A percentile compares a stretch with the other conserved stretches of the same genome.
Evolutionary conservation across 2,888 invertebrate species (phyloP).

Genomic region (Ferdinandea cuprea): DNA sequence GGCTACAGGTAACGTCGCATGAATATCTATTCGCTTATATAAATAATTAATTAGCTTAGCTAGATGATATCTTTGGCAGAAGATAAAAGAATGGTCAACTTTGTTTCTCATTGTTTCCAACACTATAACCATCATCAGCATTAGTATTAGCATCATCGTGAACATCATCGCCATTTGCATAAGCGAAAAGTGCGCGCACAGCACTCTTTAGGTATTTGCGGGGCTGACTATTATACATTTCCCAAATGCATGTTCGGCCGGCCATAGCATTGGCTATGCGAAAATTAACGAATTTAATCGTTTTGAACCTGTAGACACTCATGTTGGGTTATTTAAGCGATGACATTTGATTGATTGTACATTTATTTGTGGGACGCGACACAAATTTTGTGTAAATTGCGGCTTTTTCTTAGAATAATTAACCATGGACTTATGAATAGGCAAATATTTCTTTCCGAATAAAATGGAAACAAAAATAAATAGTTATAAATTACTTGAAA

Average conservation of each 20-base stretch:
- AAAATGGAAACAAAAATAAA: conserved; percentile 17
- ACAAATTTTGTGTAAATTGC: conserved; percentile 20
- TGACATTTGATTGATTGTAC: conserved; percentile 67
- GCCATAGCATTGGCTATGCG: neutral
- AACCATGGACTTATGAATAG: conserved; percentile 29
- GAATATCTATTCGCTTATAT: conserved; percentile 53
- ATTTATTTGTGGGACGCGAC: conserved; percentile 62
- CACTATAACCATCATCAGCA: conserved; percentile 12
- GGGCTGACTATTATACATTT: neutral
- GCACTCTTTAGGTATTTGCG: conserved; percentile 21
- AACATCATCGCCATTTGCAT: conserved; percentile 38
- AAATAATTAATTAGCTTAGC: conserved; percentile 58
- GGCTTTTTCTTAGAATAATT: conserved; percentile 47
- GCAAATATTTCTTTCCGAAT: conserved; percentile 5
- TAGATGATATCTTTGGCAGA: conserved; percentile 52
- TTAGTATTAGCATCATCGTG: neutral
- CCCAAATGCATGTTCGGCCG: conserved; percentile 3
- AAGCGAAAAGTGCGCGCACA: conserved; percentile 16
- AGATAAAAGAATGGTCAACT: conserved; percentile 51
- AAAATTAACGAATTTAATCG: conserved; percentile 43
- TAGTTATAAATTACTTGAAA: conserved; percentile 34
- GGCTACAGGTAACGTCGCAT: conserved; percentile 1
- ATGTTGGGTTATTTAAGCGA: conserved; percentile 63
- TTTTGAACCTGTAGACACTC: conserved; percentile 52
- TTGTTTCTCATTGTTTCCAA: conserved; percentile 9